phyloP scores from a whole-genome alignment of 2,888 invertebrate species.

The Cosmorhoe ocellata region DNA sequence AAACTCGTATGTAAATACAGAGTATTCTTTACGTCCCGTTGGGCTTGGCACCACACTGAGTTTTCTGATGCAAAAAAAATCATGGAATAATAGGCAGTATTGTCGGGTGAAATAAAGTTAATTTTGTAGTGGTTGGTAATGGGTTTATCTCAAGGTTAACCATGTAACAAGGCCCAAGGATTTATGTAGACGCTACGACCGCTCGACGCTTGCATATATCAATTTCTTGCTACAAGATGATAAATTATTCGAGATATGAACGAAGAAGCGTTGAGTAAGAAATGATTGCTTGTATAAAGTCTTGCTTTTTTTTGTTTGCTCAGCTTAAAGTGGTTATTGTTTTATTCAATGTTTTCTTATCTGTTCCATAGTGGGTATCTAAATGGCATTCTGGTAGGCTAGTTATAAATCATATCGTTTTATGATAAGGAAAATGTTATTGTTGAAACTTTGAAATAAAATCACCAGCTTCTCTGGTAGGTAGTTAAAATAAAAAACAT shows the following conservation, averaged over 20 bases:
- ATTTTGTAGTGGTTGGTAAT: constrained; percentile 29
- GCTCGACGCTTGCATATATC: constrained; percentile 60
- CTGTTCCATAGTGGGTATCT: background rate
- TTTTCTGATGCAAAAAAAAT: constrained; percentile 35
- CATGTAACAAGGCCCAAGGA: constrained; percentile 50
- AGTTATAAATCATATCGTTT: constrained; percentile 5
- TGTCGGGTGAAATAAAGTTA: constrained; percentile 28
- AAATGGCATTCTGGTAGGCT: constrained; percentile 11
- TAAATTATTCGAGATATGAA: constrained; percentile 65
- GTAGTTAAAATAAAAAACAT: too few relatives aligned
- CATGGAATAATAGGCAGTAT: constrained; percentile 23
- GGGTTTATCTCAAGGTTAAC: constrained; percentile 47
- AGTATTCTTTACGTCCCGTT: constrained; percentile 57
- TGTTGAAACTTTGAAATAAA: too few relatives aligned
- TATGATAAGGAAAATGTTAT: constrained; percentile 3
- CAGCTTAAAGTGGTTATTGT: constrained; percentile 20
- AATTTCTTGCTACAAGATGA: constrained; percentile 65
- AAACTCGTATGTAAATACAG: constrained; percentile 73
- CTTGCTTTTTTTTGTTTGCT: constrained; percentile 23
- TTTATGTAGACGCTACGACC: constrained; percentile 49
- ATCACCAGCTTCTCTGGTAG: too few relatives aligned
- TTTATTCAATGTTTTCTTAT: constrained; percentile 14
- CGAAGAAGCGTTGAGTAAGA: constrained; percentile 48
- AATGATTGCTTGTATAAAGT: constrained; percentile 39
- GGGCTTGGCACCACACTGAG: constrained; percentile 63